phyloP scores from a whole-genome alignment of 2,797 vertebrate species.

The Ctenopoma kingsleyae region DNA sequence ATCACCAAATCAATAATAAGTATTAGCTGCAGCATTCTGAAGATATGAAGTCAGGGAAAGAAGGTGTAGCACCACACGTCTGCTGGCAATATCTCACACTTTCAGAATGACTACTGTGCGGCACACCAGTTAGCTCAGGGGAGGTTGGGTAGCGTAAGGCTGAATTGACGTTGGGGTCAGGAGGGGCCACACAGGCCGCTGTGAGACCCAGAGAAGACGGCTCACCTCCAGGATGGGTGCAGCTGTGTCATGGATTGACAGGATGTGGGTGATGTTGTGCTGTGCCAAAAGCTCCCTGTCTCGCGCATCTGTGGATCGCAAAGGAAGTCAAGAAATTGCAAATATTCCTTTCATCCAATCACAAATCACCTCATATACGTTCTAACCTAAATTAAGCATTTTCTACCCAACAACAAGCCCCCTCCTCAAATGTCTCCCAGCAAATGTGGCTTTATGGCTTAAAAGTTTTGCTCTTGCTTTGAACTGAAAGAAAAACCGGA shows the following conservation, averaged over 20 bases:
- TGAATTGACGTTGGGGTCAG: constrained; percentile 1
- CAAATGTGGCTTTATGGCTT: constrained; percentile 71
- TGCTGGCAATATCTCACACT: constrained; percentile 25
- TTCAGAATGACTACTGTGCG: constrained; percentile 51
- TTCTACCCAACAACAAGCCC: constrained; percentile 64
- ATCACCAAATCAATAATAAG: neutral
- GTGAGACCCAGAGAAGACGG: neutral
- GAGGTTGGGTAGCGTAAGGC: neutral
- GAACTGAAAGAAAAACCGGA: constrained; percentile 91
- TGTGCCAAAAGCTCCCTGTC: constrained; percentile 82
- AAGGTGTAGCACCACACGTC: neutral
- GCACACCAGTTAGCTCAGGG: constrained; percentile 7
- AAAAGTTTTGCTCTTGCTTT: constrained; percentile 78
- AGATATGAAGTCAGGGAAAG: constrained; percentile 1
- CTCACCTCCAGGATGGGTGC: constrained; percentile 93
- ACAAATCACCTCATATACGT: constrained; percentile 18
- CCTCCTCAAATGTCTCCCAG: constrained; percentile 59
- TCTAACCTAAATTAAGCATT: constrained; percentile 63
- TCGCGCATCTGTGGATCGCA: constrained; percentile 85
- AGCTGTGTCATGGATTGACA: constrained; percentile 92
- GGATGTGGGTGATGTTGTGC: constrained; percentile 94
- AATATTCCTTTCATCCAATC: constrained; percentile 33
- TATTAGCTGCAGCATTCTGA: neutral
- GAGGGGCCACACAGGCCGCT: constrained; percentile 1
- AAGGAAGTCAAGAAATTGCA: constrained; percentile 41